A percentile compares a stretch with the other conserved stretches of the same genome.
Evolutionary conservation across 2,888 invertebrate species (phyloP).

Genomic region (Disparrhopalites patrizii): DNA sequence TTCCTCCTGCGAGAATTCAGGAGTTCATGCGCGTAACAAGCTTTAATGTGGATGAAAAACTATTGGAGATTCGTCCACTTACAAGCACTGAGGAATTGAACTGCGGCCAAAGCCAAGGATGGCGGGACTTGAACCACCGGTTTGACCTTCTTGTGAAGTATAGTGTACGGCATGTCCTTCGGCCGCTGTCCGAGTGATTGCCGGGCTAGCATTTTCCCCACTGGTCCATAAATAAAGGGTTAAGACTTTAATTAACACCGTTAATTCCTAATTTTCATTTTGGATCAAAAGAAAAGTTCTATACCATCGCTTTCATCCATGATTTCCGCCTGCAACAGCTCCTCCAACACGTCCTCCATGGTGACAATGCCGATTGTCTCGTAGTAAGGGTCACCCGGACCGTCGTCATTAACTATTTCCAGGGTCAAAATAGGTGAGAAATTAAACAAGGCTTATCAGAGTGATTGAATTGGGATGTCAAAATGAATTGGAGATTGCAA

Average conservation of each 20-base stretch:
- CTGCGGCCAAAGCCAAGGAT: constrained; percentile 87
- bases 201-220: constrained; percentile 71
- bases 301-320: constrained; percentile 95
- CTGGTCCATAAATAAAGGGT: too few relatives aligned
- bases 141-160: too few relatives aligned
- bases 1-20: too few relatives aligned
- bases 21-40: too few relatives aligned
- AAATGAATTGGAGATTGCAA: not conserved
- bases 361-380: constrained; percentile 92
- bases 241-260: too few relatives aligned
- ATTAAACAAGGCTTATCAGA: not conserved
- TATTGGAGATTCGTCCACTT: too few relatives aligned
- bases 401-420: not conserved
- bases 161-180: constrained; percentile 24
- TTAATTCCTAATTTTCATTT: too few relatives aligned
- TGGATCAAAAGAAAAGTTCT: too few relatives aligned
- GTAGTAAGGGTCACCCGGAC: constrained; percentile 65
- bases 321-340: constrained; percentile 94
- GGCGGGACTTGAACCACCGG: too few relatives aligned
- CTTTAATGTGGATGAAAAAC: too few relatives aligned
- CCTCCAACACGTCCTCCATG: constrained; percentile 95
- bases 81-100: constrained; percentile 91
- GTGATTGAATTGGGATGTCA: not conserved
- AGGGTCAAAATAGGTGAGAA: constrained; percentile 59
- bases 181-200: not conserved